Percentiles rank a stretch among this genome's conserved stretches.
Conservation (phyloP, 2,797 vertebrate genomes). For the Falco peregrinus region DNA sequence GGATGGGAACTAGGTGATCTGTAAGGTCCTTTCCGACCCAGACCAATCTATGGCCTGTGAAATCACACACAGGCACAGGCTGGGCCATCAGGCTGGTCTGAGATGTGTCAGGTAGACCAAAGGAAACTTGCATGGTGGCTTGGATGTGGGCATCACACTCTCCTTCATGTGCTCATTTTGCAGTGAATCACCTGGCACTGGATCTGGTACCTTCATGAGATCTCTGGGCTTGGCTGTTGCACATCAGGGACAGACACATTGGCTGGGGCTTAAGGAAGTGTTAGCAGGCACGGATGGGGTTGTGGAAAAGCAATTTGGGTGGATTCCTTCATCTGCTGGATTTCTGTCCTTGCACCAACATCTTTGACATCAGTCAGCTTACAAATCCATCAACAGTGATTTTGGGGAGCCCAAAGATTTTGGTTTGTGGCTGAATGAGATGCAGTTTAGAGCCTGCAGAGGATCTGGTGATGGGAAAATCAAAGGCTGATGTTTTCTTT, state of each 20-base stretch:
- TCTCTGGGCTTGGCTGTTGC: background rate
- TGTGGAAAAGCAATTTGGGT: background rate
- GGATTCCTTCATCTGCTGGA: background rate
- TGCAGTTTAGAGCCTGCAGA: accelerated
- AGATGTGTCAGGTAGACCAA: background rate
- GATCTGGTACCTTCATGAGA: background rate
- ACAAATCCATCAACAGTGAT: background rate
- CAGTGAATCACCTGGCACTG: background rate
- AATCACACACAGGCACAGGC: background rate
- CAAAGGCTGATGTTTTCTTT: background rate
- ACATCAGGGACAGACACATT: background rate
- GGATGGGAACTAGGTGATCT: too few species aligned
- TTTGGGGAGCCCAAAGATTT: background rate
- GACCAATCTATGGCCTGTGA: background rate
- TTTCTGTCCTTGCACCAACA: background rate
- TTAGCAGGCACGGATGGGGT: background rate
- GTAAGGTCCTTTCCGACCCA: background rate
- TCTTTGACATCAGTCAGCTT: background rate
- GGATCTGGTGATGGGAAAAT: background rate
- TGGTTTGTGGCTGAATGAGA: background rate
- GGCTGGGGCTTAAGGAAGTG: background rate
- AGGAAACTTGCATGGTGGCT: background rate
- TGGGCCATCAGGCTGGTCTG: background rate
- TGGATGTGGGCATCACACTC: background rate
- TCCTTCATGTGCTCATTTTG: background rate